phyloP scores from a whole-genome alignment of 2,888 invertebrate species.

The Chouioia cunea region DNA sequence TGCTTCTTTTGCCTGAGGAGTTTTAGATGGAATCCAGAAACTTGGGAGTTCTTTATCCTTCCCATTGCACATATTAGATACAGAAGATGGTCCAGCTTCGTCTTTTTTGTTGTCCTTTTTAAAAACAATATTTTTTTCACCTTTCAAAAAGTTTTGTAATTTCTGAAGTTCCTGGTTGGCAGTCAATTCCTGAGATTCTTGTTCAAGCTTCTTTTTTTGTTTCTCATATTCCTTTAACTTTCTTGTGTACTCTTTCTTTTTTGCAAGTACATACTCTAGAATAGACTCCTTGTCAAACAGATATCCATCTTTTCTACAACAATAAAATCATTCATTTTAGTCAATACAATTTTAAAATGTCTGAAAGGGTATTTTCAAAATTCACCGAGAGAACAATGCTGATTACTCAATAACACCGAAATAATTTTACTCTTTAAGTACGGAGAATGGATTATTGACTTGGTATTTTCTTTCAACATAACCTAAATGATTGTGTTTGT shows the following conservation, averaged over 20 bases:
- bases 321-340: constrained; percentile 17
- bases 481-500: background rate
- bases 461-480: background rate
- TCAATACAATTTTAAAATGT: background rate
- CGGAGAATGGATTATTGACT: too few relatives aligned
- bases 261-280: constrained; percentile 92
- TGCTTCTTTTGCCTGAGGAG: constrained; percentile 83
- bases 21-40: constrained; percentile 96
- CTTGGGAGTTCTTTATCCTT: constrained; percentile 86
- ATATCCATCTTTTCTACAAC: constrained; percentile 83
- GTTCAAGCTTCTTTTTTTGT: constrained; percentile 80
- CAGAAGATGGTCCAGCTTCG: constrained; percentile 65
- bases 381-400: too few relatives aligned
- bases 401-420: too few relatives aligned
- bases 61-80: constrained; percentile 85
- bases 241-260: constrained; percentile 91
- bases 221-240: constrained; percentile 94
- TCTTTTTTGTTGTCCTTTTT: constrained; percentile 46
- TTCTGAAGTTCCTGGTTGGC: constrained; percentile 82
- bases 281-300: constrained; percentile 98
- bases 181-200: constrained; percentile 78
- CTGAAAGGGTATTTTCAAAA: background rate
- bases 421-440: too few relatives aligned
- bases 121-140: constrained; percentile 81
- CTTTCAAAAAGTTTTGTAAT: constrained; percentile 83